Percentiles rank a stretch among this genome's conserved stretches.
Evolutionary conservation across 2,113 vertebrate genomes (phyloP).

Genomic region (Semnopithecus entellus): DNA sequence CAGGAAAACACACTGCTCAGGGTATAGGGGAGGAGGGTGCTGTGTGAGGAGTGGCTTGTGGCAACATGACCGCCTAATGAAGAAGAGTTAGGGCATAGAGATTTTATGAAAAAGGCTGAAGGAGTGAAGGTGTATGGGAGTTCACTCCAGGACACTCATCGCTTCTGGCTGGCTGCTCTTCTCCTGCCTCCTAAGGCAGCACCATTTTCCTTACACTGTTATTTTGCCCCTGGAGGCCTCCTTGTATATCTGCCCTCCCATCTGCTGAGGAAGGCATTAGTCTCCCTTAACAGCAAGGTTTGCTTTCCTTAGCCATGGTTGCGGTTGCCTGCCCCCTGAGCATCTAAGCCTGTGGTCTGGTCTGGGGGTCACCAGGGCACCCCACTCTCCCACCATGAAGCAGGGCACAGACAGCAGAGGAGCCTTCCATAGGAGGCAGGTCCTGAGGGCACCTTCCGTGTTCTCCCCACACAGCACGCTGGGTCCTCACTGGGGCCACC

Average conservation of each 20-base stretch:
- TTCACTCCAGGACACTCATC: background rate
- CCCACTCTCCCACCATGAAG: background rate
- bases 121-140: background rate
- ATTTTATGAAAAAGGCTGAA: background rate
- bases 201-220: no score
- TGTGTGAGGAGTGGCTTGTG: background rate
- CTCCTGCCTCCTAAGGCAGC: background rate
- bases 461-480: background rate
- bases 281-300: background rate
- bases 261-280: background rate
- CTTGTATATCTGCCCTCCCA: rapidly evolving
- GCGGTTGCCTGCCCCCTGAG: background rate
- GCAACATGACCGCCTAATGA: no score
- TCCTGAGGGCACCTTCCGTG: background rate
- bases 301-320: background rate
- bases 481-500: background rate
- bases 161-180: background rate
- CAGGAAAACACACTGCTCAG: background rate
- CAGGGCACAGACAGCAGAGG: background rate
- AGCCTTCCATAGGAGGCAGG: background rate
- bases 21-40: background rate
- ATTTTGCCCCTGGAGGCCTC: background rate
- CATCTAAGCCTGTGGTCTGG: background rate
- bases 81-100: background rate
- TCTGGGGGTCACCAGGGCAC: rapidly evolving